Evolutionary conservation across 2,888 invertebrate genomes (phyloP), one percentile per base, ranked within the genome.

Genomic region (Chrysotoxum bicinctum): DNA sequence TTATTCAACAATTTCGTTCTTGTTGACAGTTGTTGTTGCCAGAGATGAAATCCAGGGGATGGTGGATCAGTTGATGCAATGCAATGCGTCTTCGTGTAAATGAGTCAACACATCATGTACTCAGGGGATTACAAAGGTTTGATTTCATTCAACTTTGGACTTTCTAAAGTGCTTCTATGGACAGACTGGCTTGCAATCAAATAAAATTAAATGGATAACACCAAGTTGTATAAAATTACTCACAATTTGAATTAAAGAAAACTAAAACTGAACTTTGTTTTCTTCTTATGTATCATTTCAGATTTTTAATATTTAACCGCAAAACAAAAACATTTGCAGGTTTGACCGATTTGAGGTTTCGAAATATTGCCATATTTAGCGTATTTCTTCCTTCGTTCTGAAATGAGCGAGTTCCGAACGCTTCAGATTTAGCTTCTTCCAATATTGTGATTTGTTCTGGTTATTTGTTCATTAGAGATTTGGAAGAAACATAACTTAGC

Each of bases 31-130:
- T n/a, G n/a, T 30, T 74, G 14, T 62, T 23, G 43, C 3, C 32
- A 23, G 30, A 5, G 12, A 40, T 37, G 37, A 35, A 23, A 32
- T n/a, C 6, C 12, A 56, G 32, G 48, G 16, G n/a, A n/a, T 48
- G 40, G 54, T 45, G 54, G 30, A 16, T 16, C 19, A 40, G 40
- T 50, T 54, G 58, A 58, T 68, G 66, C 76, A 68, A 77, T 72
- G 60, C 80, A 80, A 85, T 85, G 73, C 56, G 69, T 85, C 85
- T 85, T 81, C 69, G 85, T 73, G 85, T 85, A 81, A 85, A 80
- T 85, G 81, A 81, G 85, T 85, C 85, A 85, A 85, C 85, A 85
- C 85, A 81, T 85, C 81, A 81, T 85, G 80, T 77, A 81, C 85
- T 81, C 81, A 77, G 54, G 69, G 85, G 81, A 85, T 81, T 85